phyloP scores from a whole-genome alignment of 1,140 invertebrate species.

The Palaemon carinicauda region DNA sequence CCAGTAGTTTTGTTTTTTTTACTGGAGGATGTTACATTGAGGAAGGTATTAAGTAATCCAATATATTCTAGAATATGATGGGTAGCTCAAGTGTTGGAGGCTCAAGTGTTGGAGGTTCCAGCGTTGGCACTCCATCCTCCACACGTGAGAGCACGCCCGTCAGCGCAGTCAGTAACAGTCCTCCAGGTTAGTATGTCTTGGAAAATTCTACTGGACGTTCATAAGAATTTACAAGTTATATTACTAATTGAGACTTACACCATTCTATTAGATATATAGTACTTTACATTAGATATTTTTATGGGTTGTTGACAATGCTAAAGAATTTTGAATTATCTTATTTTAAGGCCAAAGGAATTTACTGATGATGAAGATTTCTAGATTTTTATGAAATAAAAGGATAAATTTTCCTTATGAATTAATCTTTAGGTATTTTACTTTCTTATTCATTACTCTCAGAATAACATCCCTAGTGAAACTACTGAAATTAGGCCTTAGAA shows the following conservation, averaged over 20 bases:
- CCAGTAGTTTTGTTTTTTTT: not conserved
- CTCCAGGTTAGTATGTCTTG: constrained; percentile 37
- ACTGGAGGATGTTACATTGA: not conserved
- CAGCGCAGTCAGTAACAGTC: constrained; percentile 53
- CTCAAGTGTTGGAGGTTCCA: constrained; percentile 48
- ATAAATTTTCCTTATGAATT: too few relatives aligned
- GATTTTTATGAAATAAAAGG: too few relatives aligned
- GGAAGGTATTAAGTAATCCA: constrained; percentile 17
- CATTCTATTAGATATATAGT: not conserved
- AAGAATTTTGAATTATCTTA: too few relatives aligned
- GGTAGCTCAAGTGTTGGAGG: constrained; percentile 33
- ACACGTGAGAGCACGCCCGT: constrained; percentile 51
- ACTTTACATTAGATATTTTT: too few relatives aligned
- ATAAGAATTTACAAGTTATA: not conserved
- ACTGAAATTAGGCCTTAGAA: too few relatives aligned
- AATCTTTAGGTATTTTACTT: too few relatives aligned
- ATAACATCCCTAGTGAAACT: too few relatives aligned
- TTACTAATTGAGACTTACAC: not conserved
- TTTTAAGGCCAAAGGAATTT: too few relatives aligned
- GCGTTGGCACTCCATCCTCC: constrained; percentile 51
- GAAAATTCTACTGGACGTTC: not conserved
- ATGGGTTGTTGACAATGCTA: too few relatives aligned
- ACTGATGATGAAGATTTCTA: too few relatives aligned
- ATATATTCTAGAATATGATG: constrained; percentile 18
- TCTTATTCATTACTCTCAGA: too few relatives aligned